Percentiles rank a stretch among this genome's conserved stretches.
Conservation (phyloP, 1,140 invertebrate species). For the Polypedilum pembai region DNA sequence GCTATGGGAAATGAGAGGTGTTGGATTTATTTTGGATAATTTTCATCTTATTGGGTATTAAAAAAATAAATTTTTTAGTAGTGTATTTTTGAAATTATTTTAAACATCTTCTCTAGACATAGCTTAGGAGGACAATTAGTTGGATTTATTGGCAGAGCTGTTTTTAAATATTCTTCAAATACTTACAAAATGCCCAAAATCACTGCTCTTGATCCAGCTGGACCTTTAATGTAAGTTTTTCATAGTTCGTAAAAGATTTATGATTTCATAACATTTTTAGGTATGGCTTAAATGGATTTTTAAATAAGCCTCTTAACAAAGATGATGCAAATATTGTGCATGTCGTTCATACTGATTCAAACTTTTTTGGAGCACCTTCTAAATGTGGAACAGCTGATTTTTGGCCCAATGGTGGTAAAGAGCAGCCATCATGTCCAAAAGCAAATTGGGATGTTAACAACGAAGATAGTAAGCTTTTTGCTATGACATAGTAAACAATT, state of each 20-base stretch:
- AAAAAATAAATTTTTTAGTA: neutral
- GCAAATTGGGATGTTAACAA: neutral
- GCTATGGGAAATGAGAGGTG: neutral
- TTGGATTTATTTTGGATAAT: constrained; percentile 8
- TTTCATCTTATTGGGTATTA: neutral
- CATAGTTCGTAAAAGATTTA: neutral
- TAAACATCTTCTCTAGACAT: constrained; percentile 32
- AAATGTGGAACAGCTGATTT: neutral
- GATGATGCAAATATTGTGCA: neutral
- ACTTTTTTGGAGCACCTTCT: neutral
- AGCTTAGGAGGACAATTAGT: constrained; percentile 40
- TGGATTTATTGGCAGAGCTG: constrained; percentile 36
- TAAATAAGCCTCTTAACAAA: neutral
- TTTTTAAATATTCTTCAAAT: neutral
- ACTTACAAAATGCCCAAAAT: neutral
- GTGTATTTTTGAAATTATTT: neutral
- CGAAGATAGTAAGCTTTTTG: neutral
- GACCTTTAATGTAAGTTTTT: neutral
- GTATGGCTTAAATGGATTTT: neutral
- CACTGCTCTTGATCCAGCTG: neutral
- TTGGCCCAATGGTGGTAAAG: neutral
- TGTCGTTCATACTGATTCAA: neutral
- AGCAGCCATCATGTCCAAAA: neutral
- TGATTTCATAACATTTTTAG: neutral
- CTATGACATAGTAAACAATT: too few species aligned